phyloP scores from a whole-genome alignment of 2,888 invertebrate genomes.

The Megaustenia siamemsis region DNA sequence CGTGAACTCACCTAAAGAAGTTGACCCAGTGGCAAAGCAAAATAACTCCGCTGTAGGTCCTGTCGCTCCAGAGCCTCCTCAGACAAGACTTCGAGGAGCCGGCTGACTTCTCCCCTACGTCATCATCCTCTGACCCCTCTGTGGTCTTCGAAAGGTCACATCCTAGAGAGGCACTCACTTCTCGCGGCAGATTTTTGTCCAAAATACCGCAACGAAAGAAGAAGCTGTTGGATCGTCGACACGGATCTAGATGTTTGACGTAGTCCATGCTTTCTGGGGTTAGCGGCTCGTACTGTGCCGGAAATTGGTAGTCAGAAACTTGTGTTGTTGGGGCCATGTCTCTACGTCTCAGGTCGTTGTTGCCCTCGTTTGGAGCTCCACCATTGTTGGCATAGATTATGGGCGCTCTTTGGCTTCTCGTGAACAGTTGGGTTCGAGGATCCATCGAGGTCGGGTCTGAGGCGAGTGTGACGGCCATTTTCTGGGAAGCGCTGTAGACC shows the following conservation, averaged over 20 bases:
- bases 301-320: background rate
- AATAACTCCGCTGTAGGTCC: background rate
- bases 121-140: no score
- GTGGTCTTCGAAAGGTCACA: background rate
- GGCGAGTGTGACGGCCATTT: background rate
- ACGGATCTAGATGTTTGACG: background rate
- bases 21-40: slow-evolving; percentile 6
- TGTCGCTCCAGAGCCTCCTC: slow-evolving; percentile 20
- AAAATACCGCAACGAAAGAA: background rate
- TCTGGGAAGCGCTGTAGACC: background rate
- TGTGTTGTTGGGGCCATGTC: background rate
- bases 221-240: background rate
- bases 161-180: background rate
- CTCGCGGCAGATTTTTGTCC: background rate
- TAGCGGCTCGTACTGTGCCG: background rate
- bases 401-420: background rate
- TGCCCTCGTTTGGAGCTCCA: no score
- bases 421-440: background rate
- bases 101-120: background rate
- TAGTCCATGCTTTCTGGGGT: no score
- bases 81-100: background rate
- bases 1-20: background rate
- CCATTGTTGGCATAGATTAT: background rate
- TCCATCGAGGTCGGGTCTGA: background rate
- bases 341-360: background rate